Conservation (phyloP, 30 jellyfish, hydroid and myxozoan species). For the Pseudorhiza aurosa region DNA sequence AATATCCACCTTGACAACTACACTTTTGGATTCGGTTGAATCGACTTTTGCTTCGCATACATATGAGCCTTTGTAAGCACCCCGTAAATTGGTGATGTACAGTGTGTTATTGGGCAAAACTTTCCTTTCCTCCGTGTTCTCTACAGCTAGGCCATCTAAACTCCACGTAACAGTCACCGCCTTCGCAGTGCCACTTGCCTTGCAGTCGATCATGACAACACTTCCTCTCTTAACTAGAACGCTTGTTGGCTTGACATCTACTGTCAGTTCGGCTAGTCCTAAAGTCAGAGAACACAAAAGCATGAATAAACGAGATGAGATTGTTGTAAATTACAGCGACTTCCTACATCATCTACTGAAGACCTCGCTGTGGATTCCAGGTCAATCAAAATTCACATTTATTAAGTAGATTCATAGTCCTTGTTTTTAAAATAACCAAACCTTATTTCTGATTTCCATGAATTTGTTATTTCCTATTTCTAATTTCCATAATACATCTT, state of each 20-base stretch:
- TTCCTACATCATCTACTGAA: too few species aligned
- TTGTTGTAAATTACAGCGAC: background rate
- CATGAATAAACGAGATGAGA: background rate
- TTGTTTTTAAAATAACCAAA: too few species aligned
- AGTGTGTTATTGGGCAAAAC: conserved; percentile 73
- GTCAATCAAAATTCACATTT: too few species aligned
- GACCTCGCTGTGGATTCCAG: too few species aligned
- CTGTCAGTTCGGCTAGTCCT: conserved; percentile 37
- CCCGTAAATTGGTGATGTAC: conserved; percentile 41
- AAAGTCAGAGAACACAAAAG: background rate
- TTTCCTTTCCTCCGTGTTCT: conserved; percentile 34
- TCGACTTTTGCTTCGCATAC: conserved; percentile 69
- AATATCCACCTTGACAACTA: conserved; percentile 51
- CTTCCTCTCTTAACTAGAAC: conserved; percentile 7
- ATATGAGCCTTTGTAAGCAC: conserved; percentile 68
- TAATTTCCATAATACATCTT: too few species aligned
- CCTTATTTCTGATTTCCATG: too few species aligned
- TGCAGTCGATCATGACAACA: conserved; percentile 36
- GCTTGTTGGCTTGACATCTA: conserved; percentile 31
- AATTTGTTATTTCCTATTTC: too few species aligned
- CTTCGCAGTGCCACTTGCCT: conserved; percentile 44
- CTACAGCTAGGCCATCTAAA: conserved; percentile 24
- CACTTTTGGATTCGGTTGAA: conserved; percentile 9
- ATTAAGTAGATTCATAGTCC: too few species aligned
- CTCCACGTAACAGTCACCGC: conserved; percentile 51